Base-by-base conservation (phyloP, 2,113 vertebrate genomes). In the Natator depressus region DNA sequence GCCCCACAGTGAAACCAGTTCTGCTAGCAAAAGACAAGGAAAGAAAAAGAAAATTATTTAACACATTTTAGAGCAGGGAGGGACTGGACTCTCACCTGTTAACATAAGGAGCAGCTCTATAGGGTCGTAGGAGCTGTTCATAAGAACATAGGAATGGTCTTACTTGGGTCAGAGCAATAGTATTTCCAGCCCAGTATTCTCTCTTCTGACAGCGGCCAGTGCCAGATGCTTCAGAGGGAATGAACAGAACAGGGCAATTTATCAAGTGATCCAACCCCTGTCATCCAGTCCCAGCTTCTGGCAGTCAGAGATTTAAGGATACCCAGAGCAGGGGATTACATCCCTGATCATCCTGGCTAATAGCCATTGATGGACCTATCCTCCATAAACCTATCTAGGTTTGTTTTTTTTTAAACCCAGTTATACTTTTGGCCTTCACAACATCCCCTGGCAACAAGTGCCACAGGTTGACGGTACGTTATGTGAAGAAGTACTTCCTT, bases 41-140 rank as follows among this genome's bases (percentile, higher is more conserved):
- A 82, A 55, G 3, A 13, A 94, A 42, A 96, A 83, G 51, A 89
- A 91, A 19, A 49, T 10, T 76, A 62, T 62, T 31, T 35, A 62
- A 62, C 12, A 29, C 29, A 84, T 50, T 87, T 89, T 82, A 88
- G 72, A 91, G 47, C 69, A 38, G 0, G 59, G 59, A 35, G 14
- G 14, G 13, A 6, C 29, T 0, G 4, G 86, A 82, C 88, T 91
- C 81, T 84, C 83, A 92, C 9, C 85, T 94, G 92, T 51, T 0
- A 0, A 91, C 24, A 91, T 1, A 24, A 42, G 20, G 38, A 24
- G n/a, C 4, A 38, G 38, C n/a, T 75, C 38, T 46, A 46, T 0
- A 0, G 35, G 16, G 16, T 17, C 4, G 1, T 19, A 69, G 31
- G 13, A 62, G 29, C 29, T 35, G 59, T 62, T 62, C 59, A 31